phyloP scores from a whole-genome alignment of 2,888 invertebrate species.

The Caradrina kadenii region DNA sequence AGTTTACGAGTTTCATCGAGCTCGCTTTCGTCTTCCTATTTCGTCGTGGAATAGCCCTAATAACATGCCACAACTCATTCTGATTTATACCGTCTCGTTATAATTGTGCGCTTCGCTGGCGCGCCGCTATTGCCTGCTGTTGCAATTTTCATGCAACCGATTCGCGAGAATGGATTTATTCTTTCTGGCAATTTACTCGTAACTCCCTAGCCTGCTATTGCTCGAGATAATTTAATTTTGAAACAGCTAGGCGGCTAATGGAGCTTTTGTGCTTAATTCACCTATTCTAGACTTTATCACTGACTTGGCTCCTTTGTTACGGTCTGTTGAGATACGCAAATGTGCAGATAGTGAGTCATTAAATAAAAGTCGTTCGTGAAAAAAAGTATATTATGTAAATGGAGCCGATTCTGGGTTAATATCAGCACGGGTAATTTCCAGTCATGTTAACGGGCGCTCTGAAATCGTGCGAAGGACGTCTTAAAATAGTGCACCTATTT shows the following conservation, averaged over 20 bases:
- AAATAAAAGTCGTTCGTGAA: conserved; percentile 64
- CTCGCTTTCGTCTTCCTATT: conserved; percentile 83
- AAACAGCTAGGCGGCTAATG: conserved; percentile 75
- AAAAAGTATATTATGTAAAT: conserved; percentile 77
- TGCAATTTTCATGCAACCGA: conserved; percentile 89
- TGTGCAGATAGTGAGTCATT: conserved; percentile 65
- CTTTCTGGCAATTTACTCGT: conserved; percentile 86
- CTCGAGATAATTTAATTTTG: conserved; percentile 81
- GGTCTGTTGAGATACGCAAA: conserved; percentile 64
- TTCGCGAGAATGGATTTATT: conserved; percentile 87
- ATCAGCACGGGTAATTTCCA: conserved; percentile 81
- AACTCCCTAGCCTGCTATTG: conserved; percentile 78
- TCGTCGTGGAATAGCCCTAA: conserved; percentile 87
- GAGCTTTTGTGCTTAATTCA: conserved; percentile 75
- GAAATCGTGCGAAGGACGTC: conserved; percentile 87
- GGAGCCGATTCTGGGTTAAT: conserved; percentile 78
- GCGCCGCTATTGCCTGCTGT: conserved; percentile 85
- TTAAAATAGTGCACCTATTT: conserved; percentile 86
- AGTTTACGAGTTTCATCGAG: conserved; percentile 82
- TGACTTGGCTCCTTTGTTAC: conserved; percentile 66
- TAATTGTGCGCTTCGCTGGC: conserved; percentile 89
- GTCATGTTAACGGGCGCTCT: conserved; percentile 81
- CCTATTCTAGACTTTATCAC: conserved; percentile 67
- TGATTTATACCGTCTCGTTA: conserved; percentile 90
- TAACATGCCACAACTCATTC: conserved; percentile 90